Conservation (phyloP, 2,888 invertebrate species). For the Dryadula phaetusa region DNA sequence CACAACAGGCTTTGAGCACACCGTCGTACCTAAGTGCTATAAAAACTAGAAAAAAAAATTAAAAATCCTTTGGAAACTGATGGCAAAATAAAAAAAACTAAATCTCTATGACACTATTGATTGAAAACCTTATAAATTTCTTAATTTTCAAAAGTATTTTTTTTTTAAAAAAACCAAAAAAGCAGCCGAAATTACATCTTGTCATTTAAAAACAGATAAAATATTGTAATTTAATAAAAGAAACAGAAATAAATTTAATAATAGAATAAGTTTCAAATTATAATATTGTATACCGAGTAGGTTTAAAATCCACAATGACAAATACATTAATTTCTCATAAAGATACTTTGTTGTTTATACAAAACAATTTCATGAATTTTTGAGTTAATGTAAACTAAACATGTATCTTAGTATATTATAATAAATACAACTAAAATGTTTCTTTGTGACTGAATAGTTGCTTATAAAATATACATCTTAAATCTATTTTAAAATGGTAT, state of each 20-base stretch:
- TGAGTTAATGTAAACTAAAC: too few relatives aligned
- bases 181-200: too few relatives aligned
- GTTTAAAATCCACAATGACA: background rate
- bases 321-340: background rate
- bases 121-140: background rate
- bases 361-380: background rate
- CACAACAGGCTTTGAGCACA: slow-evolving; percentile 14
- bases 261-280: too few relatives aligned
- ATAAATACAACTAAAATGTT: background rate
- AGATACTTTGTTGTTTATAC: slow-evolving; percentile 1
- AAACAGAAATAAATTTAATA: too few relatives aligned
- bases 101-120: background rate
- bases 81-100: slow-evolving; percentile 2
- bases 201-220: too few relatives aligned
- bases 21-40: background rate
- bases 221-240: too few relatives aligned
- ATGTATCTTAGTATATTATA: too few relatives aligned
- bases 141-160: background rate
- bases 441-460: slow-evolving; percentile 1
- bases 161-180: background rate
- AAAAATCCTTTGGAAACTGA: background rate
- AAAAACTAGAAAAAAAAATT: background rate
- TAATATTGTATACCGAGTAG: too few relatives aligned
- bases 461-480: background rate
- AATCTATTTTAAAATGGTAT: background rate